A percentile compares a stretch with the other conserved stretches of the same genome.
Evolutionary conservation across 1,140 invertebrate genomes (phyloP).

Genomic region (Aphis gossypii): DNA sequence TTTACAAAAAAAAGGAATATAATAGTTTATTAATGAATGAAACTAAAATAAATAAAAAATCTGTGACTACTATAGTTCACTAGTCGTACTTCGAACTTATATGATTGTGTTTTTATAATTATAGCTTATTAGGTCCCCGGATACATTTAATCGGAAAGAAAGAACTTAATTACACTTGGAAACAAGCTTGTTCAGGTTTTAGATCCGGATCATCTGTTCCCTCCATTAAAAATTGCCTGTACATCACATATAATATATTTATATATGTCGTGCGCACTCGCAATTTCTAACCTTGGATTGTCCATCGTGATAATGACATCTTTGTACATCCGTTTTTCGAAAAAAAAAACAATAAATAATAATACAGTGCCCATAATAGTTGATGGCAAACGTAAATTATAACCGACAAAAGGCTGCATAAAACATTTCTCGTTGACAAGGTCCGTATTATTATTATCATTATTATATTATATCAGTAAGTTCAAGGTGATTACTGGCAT

Average conservation of each 20-base stretch:
- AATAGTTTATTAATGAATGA: background rate
- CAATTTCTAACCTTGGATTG: conserved; percentile 47
- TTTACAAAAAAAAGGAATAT: background rate
- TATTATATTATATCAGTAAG: conserved; percentile 1
- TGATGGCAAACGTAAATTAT: conserved; percentile 7
- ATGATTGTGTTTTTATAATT: conserved; percentile 18
- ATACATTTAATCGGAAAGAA: conserved; percentile 9
- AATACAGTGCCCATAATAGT: background rate
- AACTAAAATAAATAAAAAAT: background rate
- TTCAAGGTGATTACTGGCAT: conserved; percentile 25
- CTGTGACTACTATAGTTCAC: background rate
- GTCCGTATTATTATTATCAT: conserved; percentile 8
- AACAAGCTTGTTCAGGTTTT: conserved; percentile 23
- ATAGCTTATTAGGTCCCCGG: background rate
- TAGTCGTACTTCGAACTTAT: background rate
- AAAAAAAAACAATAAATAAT: conserved; percentile 24
- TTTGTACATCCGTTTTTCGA: conserved; percentile 47
- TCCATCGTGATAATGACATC: conserved; percentile 33
- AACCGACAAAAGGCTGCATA: background rate
- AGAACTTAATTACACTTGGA: conserved; percentile 21
- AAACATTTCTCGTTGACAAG: conserved; percentile 25
- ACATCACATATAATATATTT: background rate
- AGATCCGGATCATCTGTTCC: conserved; percentile 24
- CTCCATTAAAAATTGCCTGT: background rate
- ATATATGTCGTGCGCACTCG: background rate